Conservation (phyloP, 2,113 vertebrate species). For the Heteronetta atricapilla region DNA sequence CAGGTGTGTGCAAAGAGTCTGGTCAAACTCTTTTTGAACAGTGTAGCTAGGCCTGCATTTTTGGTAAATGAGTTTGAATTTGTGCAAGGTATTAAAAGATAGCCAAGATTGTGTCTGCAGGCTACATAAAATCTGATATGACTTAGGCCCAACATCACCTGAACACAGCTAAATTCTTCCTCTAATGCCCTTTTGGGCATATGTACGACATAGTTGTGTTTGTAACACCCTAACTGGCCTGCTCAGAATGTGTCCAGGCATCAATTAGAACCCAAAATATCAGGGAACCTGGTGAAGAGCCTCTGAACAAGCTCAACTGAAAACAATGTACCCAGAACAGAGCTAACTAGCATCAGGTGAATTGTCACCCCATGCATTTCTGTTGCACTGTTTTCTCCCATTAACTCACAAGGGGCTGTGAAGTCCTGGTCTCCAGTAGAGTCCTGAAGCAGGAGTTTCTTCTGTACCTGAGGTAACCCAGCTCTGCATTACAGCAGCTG, state of each 20-base stretch:
- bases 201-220: background rate
- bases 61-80: background rate
- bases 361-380: background rate
- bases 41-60: background rate
- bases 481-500: background rate
- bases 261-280: background rate
- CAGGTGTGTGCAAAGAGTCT: background rate
- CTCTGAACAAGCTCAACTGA: background rate
- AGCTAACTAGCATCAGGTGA: background rate
- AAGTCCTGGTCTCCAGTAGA: background rate
- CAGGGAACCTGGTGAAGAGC: background rate
- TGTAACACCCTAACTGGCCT: background rate
- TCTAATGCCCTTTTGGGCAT: background rate
- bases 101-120: background rate
- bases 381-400: background rate
- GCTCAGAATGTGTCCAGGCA: background rate
- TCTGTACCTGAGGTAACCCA: background rate
- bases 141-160: too few species aligned
- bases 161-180: background rate
- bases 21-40: background rate
- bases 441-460: background rate
- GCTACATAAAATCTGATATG: background rate
- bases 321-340: background rate
- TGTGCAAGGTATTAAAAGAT: background rate
- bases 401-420: background rate